Conservation (phyloP, 2,888 invertebrate genomes). For the Pachydiplax longipennis region DNA sequence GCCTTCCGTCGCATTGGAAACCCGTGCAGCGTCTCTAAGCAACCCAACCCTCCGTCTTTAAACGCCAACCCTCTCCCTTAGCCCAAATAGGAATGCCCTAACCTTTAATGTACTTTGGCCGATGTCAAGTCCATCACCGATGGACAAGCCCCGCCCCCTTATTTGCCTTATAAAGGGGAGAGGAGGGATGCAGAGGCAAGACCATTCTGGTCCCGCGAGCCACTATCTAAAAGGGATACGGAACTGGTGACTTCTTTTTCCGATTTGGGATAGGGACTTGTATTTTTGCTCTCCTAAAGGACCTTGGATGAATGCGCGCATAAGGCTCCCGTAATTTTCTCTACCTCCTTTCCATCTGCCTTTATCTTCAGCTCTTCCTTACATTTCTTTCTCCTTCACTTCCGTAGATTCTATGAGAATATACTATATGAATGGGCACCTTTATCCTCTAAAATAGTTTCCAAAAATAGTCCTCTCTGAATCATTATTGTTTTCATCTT, state of each 20-base stretch:
- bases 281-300: neutral
- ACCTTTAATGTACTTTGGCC: neutral
- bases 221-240: neutral
- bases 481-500: neutral
- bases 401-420: neutral
- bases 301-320: neutral
- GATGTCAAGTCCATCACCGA: neutral
- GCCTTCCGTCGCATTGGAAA: neutral
- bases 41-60: neutral
- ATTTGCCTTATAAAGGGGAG: neutral
- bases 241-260: conserved; percentile 14
- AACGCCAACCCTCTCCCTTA: neutral
- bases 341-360: neutral
- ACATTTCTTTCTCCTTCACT: neutral
- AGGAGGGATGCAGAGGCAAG: neutral
- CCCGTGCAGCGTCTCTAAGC: neutral
- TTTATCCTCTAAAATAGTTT: too few species aligned
- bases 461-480: too few species aligned
- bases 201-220: neutral
- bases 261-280: conserved; percentile 2
- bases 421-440: too few species aligned
- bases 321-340: neutral
- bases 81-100: neutral
- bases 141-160: neutral
- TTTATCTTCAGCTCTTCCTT: neutral